A percentile compares a stretch with the other conserved stretches of the same genome.
Conservation (phyloP, 2,113 vertebrate species). For the Triplophysa dalaica region DNA sequence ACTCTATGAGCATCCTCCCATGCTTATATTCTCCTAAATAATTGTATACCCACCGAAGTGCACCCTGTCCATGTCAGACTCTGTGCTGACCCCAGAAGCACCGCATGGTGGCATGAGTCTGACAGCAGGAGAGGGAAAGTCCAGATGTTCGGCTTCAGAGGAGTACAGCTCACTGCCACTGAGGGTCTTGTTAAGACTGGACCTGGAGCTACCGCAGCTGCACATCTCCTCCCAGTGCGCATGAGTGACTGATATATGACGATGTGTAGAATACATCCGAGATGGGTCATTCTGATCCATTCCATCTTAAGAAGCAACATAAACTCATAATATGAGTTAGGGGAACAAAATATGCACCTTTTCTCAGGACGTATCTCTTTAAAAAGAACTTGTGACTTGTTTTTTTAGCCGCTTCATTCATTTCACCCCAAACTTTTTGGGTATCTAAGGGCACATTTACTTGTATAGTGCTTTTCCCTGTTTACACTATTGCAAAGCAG, state of each 20-base stretch:
- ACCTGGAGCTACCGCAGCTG: slow-evolving; percentile 78
- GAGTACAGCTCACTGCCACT: slow-evolving; percentile 63
- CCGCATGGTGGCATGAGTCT: slow-evolving; percentile 64
- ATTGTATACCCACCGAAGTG: slow-evolving; percentile 59
- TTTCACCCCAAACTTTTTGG: no score
- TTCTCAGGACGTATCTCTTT: no score
- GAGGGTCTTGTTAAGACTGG: slow-evolving; percentile 72
- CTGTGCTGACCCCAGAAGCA: slow-evolving; percentile 50
- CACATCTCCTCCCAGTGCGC: slow-evolving; percentile 72
- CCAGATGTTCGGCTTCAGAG: slow-evolving; percentile 59
- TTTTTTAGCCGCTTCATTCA: no score
- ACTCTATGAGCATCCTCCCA: no score
- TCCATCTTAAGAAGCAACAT: slow-evolving; percentile 63
- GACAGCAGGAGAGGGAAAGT: slow-evolving; percentile 68
- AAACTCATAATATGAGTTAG: not conserved
- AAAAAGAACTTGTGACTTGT: no score
- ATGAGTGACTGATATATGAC: slow-evolving; percentile 63
- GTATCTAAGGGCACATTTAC: no score
- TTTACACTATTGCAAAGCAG: no score
- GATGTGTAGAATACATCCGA: slow-evolving; percentile 69
- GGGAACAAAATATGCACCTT: no score
- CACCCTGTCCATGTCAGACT: slow-evolving; percentile 58
- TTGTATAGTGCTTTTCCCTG: no score
- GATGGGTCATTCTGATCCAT: slow-evolving; percentile 76
- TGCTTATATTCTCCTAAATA: no score